Conservation (phyloP, 2,888 invertebrate genomes). For the Chrysina gloriosa region DNA sequence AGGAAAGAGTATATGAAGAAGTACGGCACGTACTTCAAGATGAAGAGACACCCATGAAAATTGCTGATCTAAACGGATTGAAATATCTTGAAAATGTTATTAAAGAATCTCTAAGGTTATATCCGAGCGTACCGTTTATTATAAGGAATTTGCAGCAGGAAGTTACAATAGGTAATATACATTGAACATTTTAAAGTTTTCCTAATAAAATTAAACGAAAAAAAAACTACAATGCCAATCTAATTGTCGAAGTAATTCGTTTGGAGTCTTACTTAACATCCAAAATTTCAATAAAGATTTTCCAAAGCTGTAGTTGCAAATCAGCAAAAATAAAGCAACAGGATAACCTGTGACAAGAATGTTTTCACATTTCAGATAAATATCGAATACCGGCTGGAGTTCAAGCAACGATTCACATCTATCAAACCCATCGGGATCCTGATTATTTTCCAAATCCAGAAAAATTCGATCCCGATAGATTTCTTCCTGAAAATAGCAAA, state of each 20-base stretch:
- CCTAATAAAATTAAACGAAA: too few relatives aligned
- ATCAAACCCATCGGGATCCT: not conserved
- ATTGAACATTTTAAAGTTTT: too few relatives aligned
- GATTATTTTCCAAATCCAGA: slow-evolving; percentile 28
- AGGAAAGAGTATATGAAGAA: slow-evolving; percentile 12
- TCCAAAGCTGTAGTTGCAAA: too few relatives aligned
- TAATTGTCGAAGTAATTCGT: too few relatives aligned
- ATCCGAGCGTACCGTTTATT: slow-evolving; percentile 76
- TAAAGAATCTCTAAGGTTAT: slow-evolving; percentile 75
- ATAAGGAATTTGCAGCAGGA: slow-evolving; percentile 70
- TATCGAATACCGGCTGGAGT: slow-evolving; percentile 23
- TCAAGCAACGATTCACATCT: slow-evolving; percentile 13
- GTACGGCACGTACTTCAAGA: slow-evolving; percentile 43
- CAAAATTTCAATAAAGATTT: too few relatives aligned
- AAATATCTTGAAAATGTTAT: slow-evolving; percentile 77
- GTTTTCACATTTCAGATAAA: slow-evolving; percentile 48
- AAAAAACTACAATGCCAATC: too few relatives aligned
- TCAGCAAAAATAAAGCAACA: slow-evolving; percentile 38
- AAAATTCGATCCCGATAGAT: slow-evolving; percentile 34
- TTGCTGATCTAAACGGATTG: slow-evolving; percentile 72
- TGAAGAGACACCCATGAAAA: slow-evolving; percentile 52
- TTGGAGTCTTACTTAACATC: too few relatives aligned
- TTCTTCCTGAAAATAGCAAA: slow-evolving; percentile 31
- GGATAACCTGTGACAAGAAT: not conserved
- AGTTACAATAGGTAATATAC: slow-evolving; percentile 67